Conservation (phyloP, 64 coral and sea anemone species). For the Acropora tenuis region DNA sequence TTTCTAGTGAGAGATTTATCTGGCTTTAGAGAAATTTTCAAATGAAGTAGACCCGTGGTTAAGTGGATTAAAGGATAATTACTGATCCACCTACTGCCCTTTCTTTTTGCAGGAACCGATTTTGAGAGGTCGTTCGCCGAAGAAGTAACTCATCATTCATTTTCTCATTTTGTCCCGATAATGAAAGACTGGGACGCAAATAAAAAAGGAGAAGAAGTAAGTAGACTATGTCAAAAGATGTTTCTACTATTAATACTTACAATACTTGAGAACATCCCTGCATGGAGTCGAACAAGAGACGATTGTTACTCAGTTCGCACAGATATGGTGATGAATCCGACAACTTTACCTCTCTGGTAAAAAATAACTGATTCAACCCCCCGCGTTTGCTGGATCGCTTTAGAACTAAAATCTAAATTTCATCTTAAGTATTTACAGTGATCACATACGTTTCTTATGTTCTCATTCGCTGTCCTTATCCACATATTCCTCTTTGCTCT, state of each 20-base stretch:
- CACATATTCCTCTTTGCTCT: background rate
- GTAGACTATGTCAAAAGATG: too few species aligned
- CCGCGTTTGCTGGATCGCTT: background rate
- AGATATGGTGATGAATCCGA: background rate
- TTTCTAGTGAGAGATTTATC: slow-evolving; percentile 7
- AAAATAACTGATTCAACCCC: background rate
- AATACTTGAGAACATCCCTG: too few species aligned
- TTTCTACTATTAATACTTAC: too few species aligned
- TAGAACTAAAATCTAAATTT: background rate
- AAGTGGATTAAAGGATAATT: background rate
- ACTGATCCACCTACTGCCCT: background rate
- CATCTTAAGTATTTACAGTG: background rate
- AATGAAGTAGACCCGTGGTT: too few species aligned
- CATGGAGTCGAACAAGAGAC: too few species aligned
- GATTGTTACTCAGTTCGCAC: too few species aligned
- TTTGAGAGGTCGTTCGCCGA: too few species aligned
- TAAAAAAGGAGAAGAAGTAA: background rate
- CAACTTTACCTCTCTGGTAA: background rate
- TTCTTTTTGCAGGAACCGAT: background rate
- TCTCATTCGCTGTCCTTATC: background rate
- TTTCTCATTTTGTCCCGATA: too few species aligned
- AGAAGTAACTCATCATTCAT: too few species aligned
- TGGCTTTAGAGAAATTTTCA: background rate
- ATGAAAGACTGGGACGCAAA: background rate
- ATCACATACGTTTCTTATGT: slow-evolving; percentile 9